A percentile compares a stretch with the other conserved stretches of the same genome.
Evolutionary conservation across 2,888 invertebrate species (phyloP).

Genomic region (Timema cristinae): DNA sequence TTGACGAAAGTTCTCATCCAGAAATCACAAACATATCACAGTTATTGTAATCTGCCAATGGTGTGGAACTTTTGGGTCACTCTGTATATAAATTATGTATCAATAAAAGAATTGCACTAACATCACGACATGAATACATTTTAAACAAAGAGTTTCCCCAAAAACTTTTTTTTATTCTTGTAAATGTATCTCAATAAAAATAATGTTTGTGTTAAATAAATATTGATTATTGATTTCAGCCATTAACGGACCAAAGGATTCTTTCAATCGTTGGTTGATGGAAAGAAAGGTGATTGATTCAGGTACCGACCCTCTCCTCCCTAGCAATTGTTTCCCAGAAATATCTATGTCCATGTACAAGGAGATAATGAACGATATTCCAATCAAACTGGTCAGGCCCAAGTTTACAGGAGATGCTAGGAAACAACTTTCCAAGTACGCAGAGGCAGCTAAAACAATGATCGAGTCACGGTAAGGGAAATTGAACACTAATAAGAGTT

Average conservation of each 20-base stretch:
- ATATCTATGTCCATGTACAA: slow-evolving; percentile 93
- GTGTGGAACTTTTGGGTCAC: too few species aligned
- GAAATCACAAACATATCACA: too few species aligned
- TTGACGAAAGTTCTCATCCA: too few species aligned
- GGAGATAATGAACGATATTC: slow-evolving; percentile 97
- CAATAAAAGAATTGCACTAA: too few species aligned
- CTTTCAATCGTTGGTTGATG: slow-evolving; percentile 94
- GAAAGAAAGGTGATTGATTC: slow-evolving; percentile 89
- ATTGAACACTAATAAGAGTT: too few species aligned
- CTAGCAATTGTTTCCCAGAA: slow-evolving; percentile 87
- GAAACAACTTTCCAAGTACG: slow-evolving; percentile 88
- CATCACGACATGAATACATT: too few species aligned
- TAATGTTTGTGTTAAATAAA: too few species aligned
- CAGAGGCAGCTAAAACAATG: slow-evolving; percentile 95
- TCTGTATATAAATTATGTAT: too few species aligned
- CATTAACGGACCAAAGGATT: slow-evolving; percentile 94
- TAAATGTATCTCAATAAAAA: too few species aligned
- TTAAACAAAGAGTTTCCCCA: too few species aligned
- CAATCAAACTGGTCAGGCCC: slow-evolving; percentile 90
- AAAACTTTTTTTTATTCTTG: too few species aligned
- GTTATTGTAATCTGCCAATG: too few species aligned
- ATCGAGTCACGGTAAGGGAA: slow-evolving; percentile 70
- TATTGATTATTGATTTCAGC: slow-evolving; percentile 39
- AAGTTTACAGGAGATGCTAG: slow-evolving; percentile 94
- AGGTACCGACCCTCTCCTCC: slow-evolving; percentile 86